A percentile compares a stretch with the other conserved stretches of the same genome.
Conservation (phyloP, 2,888 invertebrate species). For the Phalangium opilio region DNA sequence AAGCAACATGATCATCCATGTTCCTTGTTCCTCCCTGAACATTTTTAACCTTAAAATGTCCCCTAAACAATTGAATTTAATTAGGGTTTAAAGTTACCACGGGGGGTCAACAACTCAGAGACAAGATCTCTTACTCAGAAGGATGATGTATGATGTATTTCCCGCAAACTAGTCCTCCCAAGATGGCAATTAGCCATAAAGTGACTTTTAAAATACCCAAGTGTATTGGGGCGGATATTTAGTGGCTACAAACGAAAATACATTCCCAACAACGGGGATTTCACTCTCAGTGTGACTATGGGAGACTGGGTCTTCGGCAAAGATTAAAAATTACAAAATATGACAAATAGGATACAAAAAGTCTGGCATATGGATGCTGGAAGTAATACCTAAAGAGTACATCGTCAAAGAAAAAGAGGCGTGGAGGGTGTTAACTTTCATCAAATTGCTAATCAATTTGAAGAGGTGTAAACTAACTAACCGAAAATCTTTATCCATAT, state of each 20-base stretch:
- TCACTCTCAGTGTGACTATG: conserved; percentile 36
- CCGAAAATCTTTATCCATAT: conserved; percentile 1
- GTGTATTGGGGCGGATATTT: conserved; percentile 35
- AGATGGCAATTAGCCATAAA: conserved; percentile 34
- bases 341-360: conserved; percentile 36
- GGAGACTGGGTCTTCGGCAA: conserved; percentile 39
- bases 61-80: conserved; percentile 22
- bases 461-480: not conserved
- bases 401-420: too few relatives aligned
- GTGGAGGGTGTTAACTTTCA: too few relatives aligned
- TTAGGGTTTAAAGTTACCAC: too few relatives aligned
- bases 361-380: conserved; percentile 37
- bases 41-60: conserved; percentile 34
- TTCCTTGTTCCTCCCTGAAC: conserved; percentile 37
- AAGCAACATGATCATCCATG: conserved; percentile 39
- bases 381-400: conserved; percentile 34
- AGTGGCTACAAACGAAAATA: conserved; percentile 36
- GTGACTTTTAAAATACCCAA: conserved; percentile 33
- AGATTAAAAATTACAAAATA: conserved; percentile 38
- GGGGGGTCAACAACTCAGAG: too few relatives aligned
- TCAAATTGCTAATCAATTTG: conserved; percentile 1
- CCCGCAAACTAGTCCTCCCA: conserved; percentile 34
- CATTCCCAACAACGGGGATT: conserved; percentile 37
- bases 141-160: conserved; percentile 34
- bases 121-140: conserved; percentile 30